Evolutionary conservation across 2,113 vertebrate genomes (phyloP).

Genomic region (Telmatochromis bifrenatus): DNA sequence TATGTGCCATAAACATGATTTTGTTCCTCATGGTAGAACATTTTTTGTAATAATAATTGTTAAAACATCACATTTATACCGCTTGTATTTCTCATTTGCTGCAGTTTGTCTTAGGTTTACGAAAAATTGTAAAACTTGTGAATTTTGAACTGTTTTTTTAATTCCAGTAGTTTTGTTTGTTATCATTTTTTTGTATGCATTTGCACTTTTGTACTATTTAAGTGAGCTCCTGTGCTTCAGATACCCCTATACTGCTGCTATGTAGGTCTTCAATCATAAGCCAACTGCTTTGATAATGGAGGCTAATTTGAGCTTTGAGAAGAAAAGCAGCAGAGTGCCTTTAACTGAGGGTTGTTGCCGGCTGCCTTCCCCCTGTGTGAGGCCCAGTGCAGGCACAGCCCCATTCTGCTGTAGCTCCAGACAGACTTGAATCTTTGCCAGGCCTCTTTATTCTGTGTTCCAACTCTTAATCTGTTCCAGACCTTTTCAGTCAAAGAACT

Average conservation of each 20-base stretch:
- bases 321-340: conserved; percentile 67
- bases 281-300: conserved; percentile 65
- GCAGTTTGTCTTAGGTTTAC: not conserved
- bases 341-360: conserved; percentile 66
- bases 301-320: conserved; percentile 66
- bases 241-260: not conserved
- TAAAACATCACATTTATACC: not conserved
- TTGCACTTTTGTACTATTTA: not conserved
- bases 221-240: not conserved
- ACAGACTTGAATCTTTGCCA: conserved; percentile 89
- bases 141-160: not conserved
- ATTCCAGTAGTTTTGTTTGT: not conserved
- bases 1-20: conserved; percentile 4
- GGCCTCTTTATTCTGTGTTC: conserved; percentile 85
- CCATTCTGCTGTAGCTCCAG: conserved; percentile 77
- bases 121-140: not conserved
- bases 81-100: not conserved
- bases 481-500: conserved; percentile 90
- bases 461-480: conserved; percentile 97
- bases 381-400: conserved; percentile 76
- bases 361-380: conserved; percentile 74
- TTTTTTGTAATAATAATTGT: not conserved
- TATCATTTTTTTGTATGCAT: not conserved
- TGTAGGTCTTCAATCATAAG: conserved; percentile 51
- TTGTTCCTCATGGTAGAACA: not conserved